A percentile compares a stretch with the other conserved stretches of the same genome.
These are phyloP conservation scores for Gallinago undulata DNA, from an alignment of 2,113 vertebrate species.

Conservation along the genomic window DNA sequence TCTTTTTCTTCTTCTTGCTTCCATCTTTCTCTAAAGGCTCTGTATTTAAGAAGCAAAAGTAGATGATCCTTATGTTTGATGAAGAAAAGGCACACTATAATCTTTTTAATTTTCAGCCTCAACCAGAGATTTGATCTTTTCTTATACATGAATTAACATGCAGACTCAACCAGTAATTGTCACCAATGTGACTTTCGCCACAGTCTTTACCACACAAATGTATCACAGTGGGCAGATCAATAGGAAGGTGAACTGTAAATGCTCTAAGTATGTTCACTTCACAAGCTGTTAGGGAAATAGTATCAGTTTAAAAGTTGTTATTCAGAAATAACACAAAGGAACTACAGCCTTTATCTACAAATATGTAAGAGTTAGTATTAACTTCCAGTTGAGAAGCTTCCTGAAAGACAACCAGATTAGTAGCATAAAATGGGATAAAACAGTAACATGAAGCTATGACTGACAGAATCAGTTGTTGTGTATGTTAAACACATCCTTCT, in stretches of 20 bases:
- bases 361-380: neutral
- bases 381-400: neutral
- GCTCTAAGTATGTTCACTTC: neutral
- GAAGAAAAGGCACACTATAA: neutral
- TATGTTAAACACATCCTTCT: neutral
- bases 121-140: neutral
- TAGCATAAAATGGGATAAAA: neutral
- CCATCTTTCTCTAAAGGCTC: constrained; percentile 85
- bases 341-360: neutral
- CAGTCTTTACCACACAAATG: neutral
- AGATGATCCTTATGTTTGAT: neutral
- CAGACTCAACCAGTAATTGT: neutral
- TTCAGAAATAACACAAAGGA: neutral
- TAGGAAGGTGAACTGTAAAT: neutral
- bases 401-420: neutral
- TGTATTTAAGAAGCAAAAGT: constrained; percentile 60
- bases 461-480: neutral
- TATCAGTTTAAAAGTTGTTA: neutral
- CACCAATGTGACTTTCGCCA: neutral
- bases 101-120: neutral
- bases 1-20: constrained; percentile 84
- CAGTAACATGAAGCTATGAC: neutral
- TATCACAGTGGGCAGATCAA: neutral
- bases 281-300: neutral
- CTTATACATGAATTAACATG: neutral